These are phyloP conservation scores for Meteorus cinctellus DNA, from an alignment of 2,888 invertebrate genomes.

Conservation along the genomic window DNA sequence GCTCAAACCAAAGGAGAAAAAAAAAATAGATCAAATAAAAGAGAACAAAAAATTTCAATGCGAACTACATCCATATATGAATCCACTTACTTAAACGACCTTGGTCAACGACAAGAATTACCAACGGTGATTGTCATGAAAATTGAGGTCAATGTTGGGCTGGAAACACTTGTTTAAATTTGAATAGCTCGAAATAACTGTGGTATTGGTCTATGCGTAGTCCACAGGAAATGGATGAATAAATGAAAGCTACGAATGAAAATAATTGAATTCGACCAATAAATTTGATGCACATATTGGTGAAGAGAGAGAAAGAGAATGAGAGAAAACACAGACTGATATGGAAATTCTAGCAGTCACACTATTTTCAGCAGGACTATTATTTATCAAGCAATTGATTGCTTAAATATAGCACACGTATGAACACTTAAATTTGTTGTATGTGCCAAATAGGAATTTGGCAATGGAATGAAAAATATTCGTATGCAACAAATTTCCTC, in stretches of 20 bases:
- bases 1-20: background rate
- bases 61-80: constrained; percentile 21
- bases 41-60: background rate
- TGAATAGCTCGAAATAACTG: constrained; percentile 38
- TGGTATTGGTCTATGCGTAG: background rate
- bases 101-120: constrained; percentile 48
- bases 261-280: no score
- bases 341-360: background rate
- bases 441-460: constrained; percentile 11
- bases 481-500: background rate
- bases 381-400: background rate
- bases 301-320: no score
- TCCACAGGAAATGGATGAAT: background rate
- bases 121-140: constrained; percentile 53
- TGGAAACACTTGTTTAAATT: constrained; percentile 55
- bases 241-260: background rate
- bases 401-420: background rate
- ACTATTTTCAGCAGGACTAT: background rate
- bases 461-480: background rate
- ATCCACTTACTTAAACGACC: constrained; percentile 42
- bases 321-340: background rate
- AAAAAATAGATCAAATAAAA: background rate
- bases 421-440: background rate
- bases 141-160: constrained; percentile 58
- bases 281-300: no score